Evolutionary conservation across 1,140 invertebrate genomes (phyloP).

Genomic region (Helicoverpa armigera): DNA sequence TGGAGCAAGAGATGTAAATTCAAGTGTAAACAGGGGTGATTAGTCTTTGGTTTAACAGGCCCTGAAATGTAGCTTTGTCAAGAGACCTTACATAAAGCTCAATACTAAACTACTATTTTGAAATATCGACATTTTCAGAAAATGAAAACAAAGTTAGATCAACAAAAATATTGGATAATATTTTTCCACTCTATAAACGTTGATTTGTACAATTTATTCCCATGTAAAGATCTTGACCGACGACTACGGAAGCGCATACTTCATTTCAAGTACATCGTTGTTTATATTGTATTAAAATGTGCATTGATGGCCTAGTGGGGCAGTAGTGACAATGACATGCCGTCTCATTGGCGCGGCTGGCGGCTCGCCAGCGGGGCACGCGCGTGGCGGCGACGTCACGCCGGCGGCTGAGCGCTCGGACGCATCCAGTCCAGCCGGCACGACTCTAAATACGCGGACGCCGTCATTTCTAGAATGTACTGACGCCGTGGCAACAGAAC

Average conservation of each 20-base stretch:
- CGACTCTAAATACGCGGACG: conserved; percentile 42
- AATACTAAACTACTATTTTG: no score
- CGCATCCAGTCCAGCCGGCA: conserved; percentile 2
- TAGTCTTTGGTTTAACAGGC: no score
- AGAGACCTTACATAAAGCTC: no score
- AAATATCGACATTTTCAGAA: no score
- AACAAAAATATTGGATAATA: no score
- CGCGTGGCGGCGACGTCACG: conserved; percentile 58
- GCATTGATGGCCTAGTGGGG: conserved; percentile 56
- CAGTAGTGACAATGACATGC: conserved; percentile 66
- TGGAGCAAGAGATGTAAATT: no score
- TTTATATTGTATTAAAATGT: conserved; percentile 51
- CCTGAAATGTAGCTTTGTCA: no score
- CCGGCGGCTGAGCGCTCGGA: conserved; percentile 10
- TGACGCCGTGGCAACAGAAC: conserved; percentile 55
- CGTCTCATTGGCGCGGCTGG: conserved; percentile 66
- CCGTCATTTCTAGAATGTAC: conserved; percentile 55
- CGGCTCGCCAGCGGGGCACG: conserved; percentile 62
- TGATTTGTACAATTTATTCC: not conserved
- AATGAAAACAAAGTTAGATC: no score
- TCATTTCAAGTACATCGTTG: conserved; percentile 55
- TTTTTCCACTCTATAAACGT: not conserved
- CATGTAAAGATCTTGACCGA: conserved; percentile 24
- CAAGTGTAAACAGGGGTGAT: no score
- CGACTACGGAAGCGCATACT: conserved; percentile 54